phyloP scores from a whole-genome alignment of 2,888 invertebrate genomes.

The Formica aserva region DNA sequence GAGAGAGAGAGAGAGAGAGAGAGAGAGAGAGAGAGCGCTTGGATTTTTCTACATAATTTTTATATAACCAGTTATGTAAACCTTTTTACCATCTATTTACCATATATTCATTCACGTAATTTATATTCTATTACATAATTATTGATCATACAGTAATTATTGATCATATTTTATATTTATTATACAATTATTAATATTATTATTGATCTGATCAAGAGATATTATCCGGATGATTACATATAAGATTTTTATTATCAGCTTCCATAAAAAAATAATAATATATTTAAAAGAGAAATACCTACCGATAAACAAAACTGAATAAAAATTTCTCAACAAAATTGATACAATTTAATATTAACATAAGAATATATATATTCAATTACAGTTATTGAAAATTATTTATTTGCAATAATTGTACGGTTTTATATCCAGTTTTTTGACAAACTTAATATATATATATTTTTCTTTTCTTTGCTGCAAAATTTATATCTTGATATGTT shows the following conservation, averaged over 20 bases:
- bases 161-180: not conserved
- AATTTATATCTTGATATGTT: not conserved
- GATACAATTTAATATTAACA: not conserved
- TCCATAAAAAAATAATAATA: not conserved
- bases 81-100: not conserved
- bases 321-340: not conserved
- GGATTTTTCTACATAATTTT: constrained; percentile 20
- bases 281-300: not conserved
- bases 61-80: constrained; percentile 33
- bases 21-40: not conserved
- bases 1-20: no score
- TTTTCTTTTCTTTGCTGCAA: not conserved
- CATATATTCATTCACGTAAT: not conserved
- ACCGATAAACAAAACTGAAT: not conserved
- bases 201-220: not conserved
- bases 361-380: not conserved
- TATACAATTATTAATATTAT: not conserved
- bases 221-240: not conserved
- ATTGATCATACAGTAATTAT: constrained; percentile 11
- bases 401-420: no score
- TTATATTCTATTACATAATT: constrained; percentile 9
- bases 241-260: not conserved
- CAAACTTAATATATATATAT: not conserved
- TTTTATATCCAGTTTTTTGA: not conserved
- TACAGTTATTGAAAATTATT: not conserved